A percentile compares a stretch with the other conserved stretches of the same genome.
Evolutionary conservation across 30 jellyfish, hydroid and myxozoan species (phyloP).

Genomic region (Pelagia noctiluca): DNA sequence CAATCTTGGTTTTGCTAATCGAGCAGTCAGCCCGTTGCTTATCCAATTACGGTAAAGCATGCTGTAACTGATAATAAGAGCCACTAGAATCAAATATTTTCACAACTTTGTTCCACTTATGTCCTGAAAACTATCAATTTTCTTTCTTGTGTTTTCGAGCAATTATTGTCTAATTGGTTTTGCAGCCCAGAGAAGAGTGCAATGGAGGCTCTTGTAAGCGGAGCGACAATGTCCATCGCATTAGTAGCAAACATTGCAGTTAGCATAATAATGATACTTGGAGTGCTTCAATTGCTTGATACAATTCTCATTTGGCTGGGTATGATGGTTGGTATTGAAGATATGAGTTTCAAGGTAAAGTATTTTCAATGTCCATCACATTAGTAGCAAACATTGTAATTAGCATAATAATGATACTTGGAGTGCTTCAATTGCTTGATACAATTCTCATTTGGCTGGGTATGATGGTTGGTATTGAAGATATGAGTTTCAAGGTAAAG

Average conservation of each 20-base stretch:
- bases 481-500: conserved; percentile 2
- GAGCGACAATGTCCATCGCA: conserved; percentile 7
- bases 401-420: conserved; percentile 12
- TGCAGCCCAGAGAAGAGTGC: conserved; percentile 8
- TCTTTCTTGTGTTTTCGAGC: no score
- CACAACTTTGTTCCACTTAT: no score
- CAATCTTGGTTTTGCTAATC: no score
- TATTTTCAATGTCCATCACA: not conserved
- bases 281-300: not conserved
- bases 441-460: conserved; percentile 19
- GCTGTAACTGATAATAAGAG: no score
- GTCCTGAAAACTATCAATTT: no score
- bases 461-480: conserved; percentile 2
- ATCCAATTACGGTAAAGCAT: no score
- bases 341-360: conserved; percentile 2
- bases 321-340: conserved; percentile 2
- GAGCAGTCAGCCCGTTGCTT: no score
- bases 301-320: conserved; percentile 19
- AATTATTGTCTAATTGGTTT: no score
- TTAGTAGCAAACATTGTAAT: conserved; percentile 1
- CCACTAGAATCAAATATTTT: no score
- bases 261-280: conserved; percentile 12
- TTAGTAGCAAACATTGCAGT: conserved; percentile 8
- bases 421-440: not conserved
- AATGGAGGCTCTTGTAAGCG: conserved; percentile 18